These are phyloP conservation scores for Thyatira batis DNA, from an alignment of 2,888 invertebrate species.

Conservation along the genomic window DNA sequence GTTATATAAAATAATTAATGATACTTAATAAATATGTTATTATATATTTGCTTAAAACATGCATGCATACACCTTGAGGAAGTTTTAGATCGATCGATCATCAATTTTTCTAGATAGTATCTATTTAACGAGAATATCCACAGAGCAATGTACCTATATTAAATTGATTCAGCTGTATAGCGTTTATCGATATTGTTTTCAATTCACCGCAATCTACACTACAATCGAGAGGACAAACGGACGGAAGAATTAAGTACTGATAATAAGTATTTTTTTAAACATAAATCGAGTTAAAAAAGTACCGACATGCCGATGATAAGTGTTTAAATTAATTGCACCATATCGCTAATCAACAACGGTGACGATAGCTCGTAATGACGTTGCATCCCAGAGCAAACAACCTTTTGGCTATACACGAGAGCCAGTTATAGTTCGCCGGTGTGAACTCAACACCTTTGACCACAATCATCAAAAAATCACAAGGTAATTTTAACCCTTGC, in stretches of 20 bases:
- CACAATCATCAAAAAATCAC: too few relatives aligned
- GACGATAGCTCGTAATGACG: too few relatives aligned
- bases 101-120: neutral
- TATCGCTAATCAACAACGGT: too few relatives aligned
- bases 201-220: too few relatives aligned
- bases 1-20: neutral
- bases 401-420: too few relatives aligned
- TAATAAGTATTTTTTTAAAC: neutral
- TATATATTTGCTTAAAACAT: neutral
- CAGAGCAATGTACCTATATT: neutral
- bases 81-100: neutral
- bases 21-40: neutral
- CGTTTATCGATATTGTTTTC: neutral
- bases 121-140: neutral
- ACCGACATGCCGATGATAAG: conserved; percentile 16
- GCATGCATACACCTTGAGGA: neutral
- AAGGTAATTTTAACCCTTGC: conserved; percentile 62
- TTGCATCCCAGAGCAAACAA: too few relatives aligned
- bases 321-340: too few relatives aligned
- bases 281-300: conserved; percentile 7
- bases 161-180: neutral
- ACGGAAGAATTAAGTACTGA: conserved; percentile 33
- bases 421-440: too few relatives aligned
- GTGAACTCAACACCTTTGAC: too few relatives aligned
- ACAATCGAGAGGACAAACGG: conserved; percentile 22